Evolutionary conservation across 2,797 vertebrate species (phyloP).

Genomic region (Zenarchopterus dispar): DNA sequence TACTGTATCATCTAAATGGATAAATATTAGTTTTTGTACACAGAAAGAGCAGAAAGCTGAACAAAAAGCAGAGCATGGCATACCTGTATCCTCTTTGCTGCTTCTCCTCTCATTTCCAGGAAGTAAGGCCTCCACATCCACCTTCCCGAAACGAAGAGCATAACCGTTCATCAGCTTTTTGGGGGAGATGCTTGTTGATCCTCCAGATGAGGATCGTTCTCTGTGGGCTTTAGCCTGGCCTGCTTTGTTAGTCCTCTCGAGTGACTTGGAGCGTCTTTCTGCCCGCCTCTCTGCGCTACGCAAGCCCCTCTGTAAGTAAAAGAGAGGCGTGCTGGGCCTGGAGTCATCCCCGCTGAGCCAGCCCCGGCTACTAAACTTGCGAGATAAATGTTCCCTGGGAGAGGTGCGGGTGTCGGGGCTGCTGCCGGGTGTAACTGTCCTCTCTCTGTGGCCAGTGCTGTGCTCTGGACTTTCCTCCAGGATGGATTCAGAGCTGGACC

Average conservation of each 20-base stretch:
- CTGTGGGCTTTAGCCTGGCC: slow-evolving; percentile 79
- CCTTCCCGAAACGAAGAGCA: slow-evolving; percentile 74
- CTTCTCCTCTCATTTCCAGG: slow-evolving; percentile 69
- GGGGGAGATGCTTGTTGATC: slow-evolving; percentile 68
- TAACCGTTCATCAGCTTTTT: slow-evolving; percentile 84
- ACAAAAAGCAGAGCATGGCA: slow-evolving; percentile 10
- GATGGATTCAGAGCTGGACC: slow-evolving; percentile 88
- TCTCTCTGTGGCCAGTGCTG: slow-evolving; percentile 46
- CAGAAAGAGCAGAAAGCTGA: no score
- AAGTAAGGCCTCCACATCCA: slow-evolving; percentile 76
- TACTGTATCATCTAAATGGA: no score
- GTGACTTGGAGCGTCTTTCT: slow-evolving; percentile 84
- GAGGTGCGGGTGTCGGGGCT: slow-evolving; percentile 58
- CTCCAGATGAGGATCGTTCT: slow-evolving; percentile 77
- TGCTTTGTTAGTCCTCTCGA: slow-evolving; percentile 82
- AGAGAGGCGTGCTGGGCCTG: slow-evolving; percentile 69
- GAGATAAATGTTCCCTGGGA: slow-evolving; percentile 65
- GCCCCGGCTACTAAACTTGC: slow-evolving; percentile 65
- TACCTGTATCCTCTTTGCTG: slow-evolving; percentile 84
- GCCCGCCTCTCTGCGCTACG: slow-evolving; percentile 63
- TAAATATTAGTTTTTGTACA: no score
- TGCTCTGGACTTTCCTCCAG: slow-evolving; percentile 80
- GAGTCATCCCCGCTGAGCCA: slow-evolving; percentile 74
- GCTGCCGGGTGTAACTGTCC: slow-evolving; percentile 57
- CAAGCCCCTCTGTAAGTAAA: slow-evolving; percentile 71